Conservation (phyloP, 2,888 invertebrate genomes). For the Lamellibrachia columna region DNA sequence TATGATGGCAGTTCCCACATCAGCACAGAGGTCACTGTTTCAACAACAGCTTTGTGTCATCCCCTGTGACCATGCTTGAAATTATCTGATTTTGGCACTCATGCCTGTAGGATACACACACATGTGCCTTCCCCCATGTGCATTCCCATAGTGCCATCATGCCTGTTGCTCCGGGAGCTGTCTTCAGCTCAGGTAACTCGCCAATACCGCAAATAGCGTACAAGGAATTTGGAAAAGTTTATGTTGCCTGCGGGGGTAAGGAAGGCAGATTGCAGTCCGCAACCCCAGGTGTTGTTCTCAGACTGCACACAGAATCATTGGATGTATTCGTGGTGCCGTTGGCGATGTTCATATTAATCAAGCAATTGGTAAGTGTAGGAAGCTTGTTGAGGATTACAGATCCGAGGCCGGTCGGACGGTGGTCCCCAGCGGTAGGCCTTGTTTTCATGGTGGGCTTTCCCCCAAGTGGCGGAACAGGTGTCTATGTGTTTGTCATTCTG, state of each 20-base stretch:
- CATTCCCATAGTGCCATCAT: not conserved
- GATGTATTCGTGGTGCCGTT: not conserved
- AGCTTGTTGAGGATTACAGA: not conserved
- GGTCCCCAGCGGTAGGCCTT: not conserved
- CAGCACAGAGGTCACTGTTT: not conserved
- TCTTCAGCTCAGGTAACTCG: not conserved
- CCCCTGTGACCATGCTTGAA: not conserved
- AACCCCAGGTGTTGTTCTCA: not conserved
- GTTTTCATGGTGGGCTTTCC: not conserved
- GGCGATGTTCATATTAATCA: conserved; percentile 4
- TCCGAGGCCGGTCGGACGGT: not conserved
- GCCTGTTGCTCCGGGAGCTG: not conserved
- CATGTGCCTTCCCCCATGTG: not conserved
- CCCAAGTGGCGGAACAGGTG: not conserved
- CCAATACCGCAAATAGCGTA: not conserved
- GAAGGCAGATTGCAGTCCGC: not conserved
- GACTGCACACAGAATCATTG: not conserved
- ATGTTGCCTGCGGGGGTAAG: not conserved
- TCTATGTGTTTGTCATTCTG: conserved; percentile 16
- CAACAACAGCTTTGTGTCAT: not conserved
- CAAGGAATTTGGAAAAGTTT: not conserved
- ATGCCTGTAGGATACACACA: not conserved
- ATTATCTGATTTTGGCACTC: not conserved
- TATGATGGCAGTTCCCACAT: not conserved
- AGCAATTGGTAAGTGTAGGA: not conserved